Conservation (phyloP, 2,888 invertebrate species). For the Idaea straminata region DNA sequence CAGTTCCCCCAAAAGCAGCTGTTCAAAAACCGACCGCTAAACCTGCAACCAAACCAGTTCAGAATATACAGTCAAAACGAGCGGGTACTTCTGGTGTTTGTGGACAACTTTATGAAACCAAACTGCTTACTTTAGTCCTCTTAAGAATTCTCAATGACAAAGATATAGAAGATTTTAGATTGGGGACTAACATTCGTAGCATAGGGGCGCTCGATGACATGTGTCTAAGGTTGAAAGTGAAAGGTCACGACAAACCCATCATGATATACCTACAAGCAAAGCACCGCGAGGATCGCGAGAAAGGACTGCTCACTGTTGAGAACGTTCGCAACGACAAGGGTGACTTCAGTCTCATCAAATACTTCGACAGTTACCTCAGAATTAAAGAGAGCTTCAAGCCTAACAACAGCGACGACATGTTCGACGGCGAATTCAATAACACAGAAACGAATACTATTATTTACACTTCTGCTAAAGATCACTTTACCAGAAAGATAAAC, state of each 20-base stretch:
- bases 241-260: constrained; percentile 21
- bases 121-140: constrained; percentile 36
- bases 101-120: constrained; percentile 34
- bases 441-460: constrained; percentile 38
- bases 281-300: constrained; percentile 38
- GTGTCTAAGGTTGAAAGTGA: constrained; percentile 36
- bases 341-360: constrained; percentile 36
- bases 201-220: constrained; percentile 46
- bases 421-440: constrained; percentile 32
- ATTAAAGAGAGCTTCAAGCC: constrained; percentile 36
- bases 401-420: constrained; percentile 33
- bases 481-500: constrained; percentile 27
- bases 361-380: constrained; percentile 41
- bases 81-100: constrained; percentile 24
- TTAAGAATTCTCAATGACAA: constrained; percentile 35
- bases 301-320: constrained; percentile 33
- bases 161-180: constrained; percentile 33
- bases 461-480: constrained; percentile 39
- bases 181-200: constrained; percentile 40
- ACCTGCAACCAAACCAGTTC: constrained; percentile 8
- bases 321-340: constrained; percentile 31
- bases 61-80: constrained; percentile 18
- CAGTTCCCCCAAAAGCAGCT: constrained; percentile 4
- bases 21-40: constrained; percentile 1
- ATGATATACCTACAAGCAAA: constrained; percentile 44